Conservation (phyloP, 2,888 invertebrate genomes). For the Ectropis crepuscularia region DNA sequence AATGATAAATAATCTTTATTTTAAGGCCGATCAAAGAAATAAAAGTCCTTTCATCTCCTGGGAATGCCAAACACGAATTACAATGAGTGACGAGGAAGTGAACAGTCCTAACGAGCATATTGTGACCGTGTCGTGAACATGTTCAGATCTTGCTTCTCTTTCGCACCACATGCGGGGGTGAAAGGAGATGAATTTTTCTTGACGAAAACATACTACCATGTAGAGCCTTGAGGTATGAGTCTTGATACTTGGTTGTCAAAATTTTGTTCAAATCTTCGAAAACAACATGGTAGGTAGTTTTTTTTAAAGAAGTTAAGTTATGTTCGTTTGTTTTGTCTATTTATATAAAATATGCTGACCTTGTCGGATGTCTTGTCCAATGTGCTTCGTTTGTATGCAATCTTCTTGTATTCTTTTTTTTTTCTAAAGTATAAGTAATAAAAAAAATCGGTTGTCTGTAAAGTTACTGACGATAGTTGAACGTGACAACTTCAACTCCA, state of each 20-base stretch:
- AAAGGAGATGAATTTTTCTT: slow-evolving; percentile 66
- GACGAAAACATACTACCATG: slow-evolving; percentile 50
- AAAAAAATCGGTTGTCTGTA: too few species aligned
- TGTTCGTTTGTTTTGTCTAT: too few species aligned
- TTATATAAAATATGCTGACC: too few species aligned
- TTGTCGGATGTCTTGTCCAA: too few species aligned
- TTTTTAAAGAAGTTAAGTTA: too few species aligned
- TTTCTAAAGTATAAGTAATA: too few species aligned
- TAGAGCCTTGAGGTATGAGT: slow-evolving; percentile 37
- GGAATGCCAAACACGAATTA: slow-evolving; percentile 33
- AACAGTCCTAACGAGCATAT: slow-evolving; percentile 45
- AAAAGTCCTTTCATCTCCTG: slow-evolving; percentile 2
- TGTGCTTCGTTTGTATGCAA: too few species aligned
- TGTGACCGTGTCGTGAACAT: slow-evolving; percentile 42
- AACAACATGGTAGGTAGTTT: too few species aligned
- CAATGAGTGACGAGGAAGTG: slow-evolving; percentile 46
- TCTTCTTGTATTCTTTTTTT: too few species aligned
- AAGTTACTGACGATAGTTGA: too few species aligned
- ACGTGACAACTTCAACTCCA: too few species aligned
- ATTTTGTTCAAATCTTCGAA: neutral
- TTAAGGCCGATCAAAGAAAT: neutral
- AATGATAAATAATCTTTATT: too few species aligned
- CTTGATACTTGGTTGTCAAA: slow-evolving; percentile 59
- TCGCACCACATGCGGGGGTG: slow-evolving; percentile 51
- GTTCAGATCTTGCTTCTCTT: slow-evolving; percentile 39